phyloP scores from a whole-genome alignment of 2,113 vertebrate species.

The Poeciliopsis occidentalis region DNA sequence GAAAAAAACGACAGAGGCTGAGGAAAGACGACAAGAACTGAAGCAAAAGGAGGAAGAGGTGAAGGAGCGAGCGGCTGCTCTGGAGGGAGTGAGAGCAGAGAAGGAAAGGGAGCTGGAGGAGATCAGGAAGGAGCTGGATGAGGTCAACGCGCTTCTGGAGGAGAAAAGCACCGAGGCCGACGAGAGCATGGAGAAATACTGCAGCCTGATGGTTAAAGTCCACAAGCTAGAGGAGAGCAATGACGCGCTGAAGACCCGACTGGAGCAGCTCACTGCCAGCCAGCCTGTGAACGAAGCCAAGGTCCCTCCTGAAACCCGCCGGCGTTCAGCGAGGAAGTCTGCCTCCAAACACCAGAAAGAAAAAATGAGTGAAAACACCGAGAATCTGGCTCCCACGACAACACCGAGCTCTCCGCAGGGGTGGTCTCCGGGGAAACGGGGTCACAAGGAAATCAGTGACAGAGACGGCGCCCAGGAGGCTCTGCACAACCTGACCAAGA shows the following conservation, averaged over 20 bases:
- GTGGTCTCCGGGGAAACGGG: conserved; percentile 75
- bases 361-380: conserved; percentile 20
- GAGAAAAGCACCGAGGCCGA: conserved; percentile 85
- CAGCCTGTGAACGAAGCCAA: conserved; percentile 20
- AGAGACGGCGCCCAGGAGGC: conserved; percentile 69
- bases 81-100: conserved; percentile 41
- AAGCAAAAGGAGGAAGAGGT: conserved; percentile 30
- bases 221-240: conserved; percentile 89
- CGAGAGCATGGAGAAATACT: conserved; percentile 91
- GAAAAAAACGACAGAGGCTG: conserved; percentile 31
- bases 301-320: neutral
- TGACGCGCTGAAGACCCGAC: conserved; percentile 81
- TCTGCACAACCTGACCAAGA: conserved; percentile 80
- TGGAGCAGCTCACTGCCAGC: conserved; percentile 73
- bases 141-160: conserved; percentile 81
- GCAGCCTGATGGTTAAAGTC: conserved; percentile 82
- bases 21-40: conserved; percentile 14
- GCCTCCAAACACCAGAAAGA: conserved; percentile 39
- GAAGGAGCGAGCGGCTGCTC: conserved; percentile 58
- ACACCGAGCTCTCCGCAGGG: conserved; percentile 50
- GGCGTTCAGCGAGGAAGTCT: conserved; percentile 54
- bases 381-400: conserved; percentile 48
- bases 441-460: conserved; percentile 53
- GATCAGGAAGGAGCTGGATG: conserved; percentile 77
- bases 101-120: conserved; percentile 56